Base-by-base conservation (phyloP, 2,797 vertebrate species). In the Antennarius maculatus region DNA sequence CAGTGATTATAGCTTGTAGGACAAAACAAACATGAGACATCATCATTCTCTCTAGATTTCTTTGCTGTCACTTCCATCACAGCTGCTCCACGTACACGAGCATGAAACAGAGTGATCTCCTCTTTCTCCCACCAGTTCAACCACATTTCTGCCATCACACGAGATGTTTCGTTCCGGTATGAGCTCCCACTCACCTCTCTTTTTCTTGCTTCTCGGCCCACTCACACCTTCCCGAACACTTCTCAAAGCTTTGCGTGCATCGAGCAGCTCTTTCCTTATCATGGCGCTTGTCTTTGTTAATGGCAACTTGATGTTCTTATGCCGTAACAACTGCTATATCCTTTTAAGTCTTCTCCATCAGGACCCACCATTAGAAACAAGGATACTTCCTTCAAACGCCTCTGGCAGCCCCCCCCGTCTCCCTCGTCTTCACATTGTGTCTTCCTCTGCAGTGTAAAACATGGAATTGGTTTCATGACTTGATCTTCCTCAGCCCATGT, bases 231-330 rank as follows among this genome's bases (percentile, higher is more conserved):
- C 85, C n/a, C 74, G 54, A 4, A 66, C 67, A 8, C 73, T 85
- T 73, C 79, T 88, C 80, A 92, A 60, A 76, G 87, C 85, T 63
- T 69, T 90, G 15, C 85, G 81, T 12, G 88, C 90, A 13, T 93
- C 90, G 0, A 91, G 68, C 49, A 91, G 77, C 72, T 92, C 90
- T 79, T 76, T 86, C 52, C 81, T 71, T 42, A 65, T 66, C 92
- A 93, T 93, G 7, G 48, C 60, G 62, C 34, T 41, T 14, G 37
- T 46, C 41, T 59, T 74, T 15, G 27, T 7, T 49, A n/a, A 67
- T 61, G 56, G 10, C 39, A 3, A 47, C 45, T 31, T 7, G 39
- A 42, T 29, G 29, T 15, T 50, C 23, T 23, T 23, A 1, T 58
- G 15, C 27, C 16, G 15, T 28, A 18, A 54, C 9, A 3, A 29